Percentiles rank a stretch among this genome's conserved stretches.
These are phyloP conservation scores for Rhyacichthys aspro DNA, from an alignment of 2,797 vertebrate species.

Conservation along the genomic window DNA sequence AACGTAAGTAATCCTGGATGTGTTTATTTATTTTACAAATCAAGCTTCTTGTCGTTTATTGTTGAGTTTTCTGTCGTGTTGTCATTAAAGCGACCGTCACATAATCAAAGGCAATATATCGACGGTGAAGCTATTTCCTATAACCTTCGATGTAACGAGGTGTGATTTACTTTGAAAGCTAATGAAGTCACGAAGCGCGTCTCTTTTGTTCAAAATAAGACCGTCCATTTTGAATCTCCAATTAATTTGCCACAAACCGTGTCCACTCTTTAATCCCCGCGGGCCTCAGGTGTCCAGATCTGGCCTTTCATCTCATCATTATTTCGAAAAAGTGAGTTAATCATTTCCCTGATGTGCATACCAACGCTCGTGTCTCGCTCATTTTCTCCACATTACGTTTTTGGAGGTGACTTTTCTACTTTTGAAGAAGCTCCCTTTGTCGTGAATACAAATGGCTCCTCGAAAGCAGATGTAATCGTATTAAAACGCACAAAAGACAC, in stretches of 20 bases:
- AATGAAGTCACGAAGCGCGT: conserved; percentile 15
- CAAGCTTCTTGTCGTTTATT: too few species aligned
- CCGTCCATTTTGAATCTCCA: conserved; percentile 10
- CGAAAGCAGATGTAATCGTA: conserved; percentile 40
- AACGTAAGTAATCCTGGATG: too few species aligned
- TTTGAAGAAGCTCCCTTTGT: conserved; percentile 27
- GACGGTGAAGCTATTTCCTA: neutral
- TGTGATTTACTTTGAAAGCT: conserved; percentile 8
- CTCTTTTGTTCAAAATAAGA: conserved; percentile 30
- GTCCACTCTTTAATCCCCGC: conserved; percentile 8
- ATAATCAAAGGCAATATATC: too few species aligned
- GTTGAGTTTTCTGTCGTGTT: too few species aligned
- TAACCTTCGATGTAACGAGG: neutral
- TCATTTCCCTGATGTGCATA: conserved; percentile 48
- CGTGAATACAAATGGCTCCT: conserved; percentile 15
- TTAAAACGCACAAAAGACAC: too few species aligned
- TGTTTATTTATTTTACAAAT: too few species aligned
- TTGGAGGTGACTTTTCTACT: conserved; percentile 52
- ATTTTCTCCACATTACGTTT: conserved; percentile 12
- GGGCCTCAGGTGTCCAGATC: conserved; percentile 18
- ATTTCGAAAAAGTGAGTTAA: conserved; percentile 10
- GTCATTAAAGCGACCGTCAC: too few species aligned
- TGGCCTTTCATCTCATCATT: conserved; percentile 33
- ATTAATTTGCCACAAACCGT: conserved; percentile 24
- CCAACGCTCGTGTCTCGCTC: conserved; percentile 14